Conservation (phyloP, 2,797 vertebrate species). For the Naso thynnoides region DNA sequence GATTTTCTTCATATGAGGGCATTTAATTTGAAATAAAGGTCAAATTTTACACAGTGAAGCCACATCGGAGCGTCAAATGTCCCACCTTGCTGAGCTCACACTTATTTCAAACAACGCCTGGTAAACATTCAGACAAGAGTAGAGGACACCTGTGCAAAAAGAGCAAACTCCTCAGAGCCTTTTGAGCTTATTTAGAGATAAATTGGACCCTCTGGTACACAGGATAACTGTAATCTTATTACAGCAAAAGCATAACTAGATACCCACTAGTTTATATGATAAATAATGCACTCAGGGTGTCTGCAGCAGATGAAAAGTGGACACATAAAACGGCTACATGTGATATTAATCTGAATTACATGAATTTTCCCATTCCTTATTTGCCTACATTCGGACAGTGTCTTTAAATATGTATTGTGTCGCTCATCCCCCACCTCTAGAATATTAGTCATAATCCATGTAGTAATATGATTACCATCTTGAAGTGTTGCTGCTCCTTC, state of each 20-base stretch:
- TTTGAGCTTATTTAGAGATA: constrained; percentile 19
- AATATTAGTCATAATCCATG: constrained; percentile 63
- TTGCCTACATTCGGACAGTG: background rate
- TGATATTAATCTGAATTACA: constrained; percentile 4
- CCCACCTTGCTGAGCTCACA: background rate
- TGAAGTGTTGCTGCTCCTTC: constrained; percentile 27
- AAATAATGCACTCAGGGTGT: background rate
- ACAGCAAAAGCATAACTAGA: constrained; percentile 37
- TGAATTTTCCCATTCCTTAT: background rate
- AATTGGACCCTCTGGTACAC: constrained; percentile 27
- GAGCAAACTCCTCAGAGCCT: constrained; percentile 13
- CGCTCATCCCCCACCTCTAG: background rate
- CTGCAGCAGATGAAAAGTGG: background rate
- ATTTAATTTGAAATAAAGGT: background rate
- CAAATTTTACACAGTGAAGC: constrained; percentile 3
- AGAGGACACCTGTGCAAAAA: background rate
- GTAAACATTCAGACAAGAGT: constrained; percentile 2
- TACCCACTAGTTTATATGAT: constrained; percentile 20
- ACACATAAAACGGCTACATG: background rate
- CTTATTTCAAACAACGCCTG: background rate
- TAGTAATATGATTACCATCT: constrained; percentile 58
- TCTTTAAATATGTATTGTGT: constrained; percentile 3
- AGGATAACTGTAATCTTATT: constrained; percentile 68
- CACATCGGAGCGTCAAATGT: background rate
- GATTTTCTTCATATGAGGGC: background rate